phyloP scores from a whole-genome alignment of 2,113 vertebrate species.

The Hyperoodon ampullatus region DNA sequence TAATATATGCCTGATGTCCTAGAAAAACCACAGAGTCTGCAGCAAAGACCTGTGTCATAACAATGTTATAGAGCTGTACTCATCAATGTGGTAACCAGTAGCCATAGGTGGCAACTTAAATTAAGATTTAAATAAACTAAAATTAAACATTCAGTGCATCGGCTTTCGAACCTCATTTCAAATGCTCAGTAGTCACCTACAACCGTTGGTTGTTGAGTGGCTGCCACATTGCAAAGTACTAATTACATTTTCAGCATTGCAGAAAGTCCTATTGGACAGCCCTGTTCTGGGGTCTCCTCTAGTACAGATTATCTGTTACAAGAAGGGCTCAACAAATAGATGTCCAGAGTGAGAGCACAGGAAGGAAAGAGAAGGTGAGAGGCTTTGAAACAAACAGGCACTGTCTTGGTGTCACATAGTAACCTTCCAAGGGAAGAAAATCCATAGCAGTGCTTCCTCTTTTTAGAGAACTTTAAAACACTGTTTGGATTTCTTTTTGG shows the following conservation, averaged over 20 bases:
- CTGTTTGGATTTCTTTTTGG: background rate
- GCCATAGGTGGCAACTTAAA: background rate
- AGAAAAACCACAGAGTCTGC: background rate
- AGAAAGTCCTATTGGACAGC: background rate
- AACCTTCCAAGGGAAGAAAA: background rate
- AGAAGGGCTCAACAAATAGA: background rate
- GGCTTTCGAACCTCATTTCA: background rate
- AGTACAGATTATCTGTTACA: background rate
- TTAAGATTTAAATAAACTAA: background rate
- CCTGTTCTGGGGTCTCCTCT: background rate
- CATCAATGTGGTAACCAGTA: too few species aligned
- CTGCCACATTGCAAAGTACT: background rate
- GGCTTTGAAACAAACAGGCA: background rate
- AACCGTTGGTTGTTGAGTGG: background rate
- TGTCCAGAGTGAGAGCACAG: background rate
- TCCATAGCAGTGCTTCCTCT: background rate
- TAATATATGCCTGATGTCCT: background rate
- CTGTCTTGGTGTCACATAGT: background rate
- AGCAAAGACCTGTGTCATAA: background rate
- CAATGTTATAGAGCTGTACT: background rate
- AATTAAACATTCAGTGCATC: background rate
- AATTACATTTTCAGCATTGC: background rate
- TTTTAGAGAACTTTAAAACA: background rate
- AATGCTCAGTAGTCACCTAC: background rate
- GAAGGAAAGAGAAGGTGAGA: background rate